These are phyloP conservation scores for Drosophila trapezifrons DNA, from an alignment of 1,140 invertebrate species.

Conservation along the genomic window DNA sequence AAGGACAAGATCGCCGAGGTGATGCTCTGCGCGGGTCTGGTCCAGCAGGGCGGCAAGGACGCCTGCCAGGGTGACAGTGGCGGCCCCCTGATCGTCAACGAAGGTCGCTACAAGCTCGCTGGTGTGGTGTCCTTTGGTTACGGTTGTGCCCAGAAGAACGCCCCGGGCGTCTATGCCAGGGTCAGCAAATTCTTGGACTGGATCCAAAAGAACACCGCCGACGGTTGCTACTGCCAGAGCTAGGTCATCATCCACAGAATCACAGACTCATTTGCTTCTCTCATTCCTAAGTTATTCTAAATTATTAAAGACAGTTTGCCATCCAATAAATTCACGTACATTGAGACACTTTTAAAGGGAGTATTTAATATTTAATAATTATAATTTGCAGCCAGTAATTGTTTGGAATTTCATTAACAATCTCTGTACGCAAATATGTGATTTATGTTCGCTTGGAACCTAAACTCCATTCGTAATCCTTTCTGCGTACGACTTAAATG, in stretches of 20 bases:
- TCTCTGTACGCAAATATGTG: background rate
- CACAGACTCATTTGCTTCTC: background rate
- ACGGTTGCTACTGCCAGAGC: slow-evolving; percentile 73
- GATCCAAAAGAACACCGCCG: slow-evolving; percentile 84
- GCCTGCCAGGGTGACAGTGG: slow-evolving; percentile 90
- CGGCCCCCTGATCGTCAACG: slow-evolving; percentile 76
- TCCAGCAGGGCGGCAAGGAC: slow-evolving; percentile 94
- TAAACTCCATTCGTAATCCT: slow-evolving; percentile 13
- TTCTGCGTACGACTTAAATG: slow-evolving; percentile 26
- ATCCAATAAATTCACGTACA: slow-evolving; percentile 35
- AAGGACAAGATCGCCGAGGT: slow-evolving; percentile 95
- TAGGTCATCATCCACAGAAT: slow-evolving; percentile 25
- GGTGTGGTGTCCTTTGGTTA: slow-evolving; percentile 90
- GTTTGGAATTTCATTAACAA: background rate
- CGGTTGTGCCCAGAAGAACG: slow-evolving; percentile 89
- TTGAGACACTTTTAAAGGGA: background rate
- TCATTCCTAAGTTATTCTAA: slow-evolving; percentile 70
- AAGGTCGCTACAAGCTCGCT: slow-evolving; percentile 84
- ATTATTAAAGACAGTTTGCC: slow-evolving; percentile 59
- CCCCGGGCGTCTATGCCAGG: slow-evolving; percentile 91
- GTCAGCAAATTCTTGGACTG: slow-evolving; percentile 88
- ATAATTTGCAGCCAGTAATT: background rate
- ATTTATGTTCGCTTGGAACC: slow-evolving; percentile 5
- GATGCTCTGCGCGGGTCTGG: slow-evolving; percentile 95
- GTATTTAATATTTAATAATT: background rate